Evolutionary conservation across 2,797 vertebrate genomes (phyloP).

Genomic region (Austrolebias charrua): DNA sequence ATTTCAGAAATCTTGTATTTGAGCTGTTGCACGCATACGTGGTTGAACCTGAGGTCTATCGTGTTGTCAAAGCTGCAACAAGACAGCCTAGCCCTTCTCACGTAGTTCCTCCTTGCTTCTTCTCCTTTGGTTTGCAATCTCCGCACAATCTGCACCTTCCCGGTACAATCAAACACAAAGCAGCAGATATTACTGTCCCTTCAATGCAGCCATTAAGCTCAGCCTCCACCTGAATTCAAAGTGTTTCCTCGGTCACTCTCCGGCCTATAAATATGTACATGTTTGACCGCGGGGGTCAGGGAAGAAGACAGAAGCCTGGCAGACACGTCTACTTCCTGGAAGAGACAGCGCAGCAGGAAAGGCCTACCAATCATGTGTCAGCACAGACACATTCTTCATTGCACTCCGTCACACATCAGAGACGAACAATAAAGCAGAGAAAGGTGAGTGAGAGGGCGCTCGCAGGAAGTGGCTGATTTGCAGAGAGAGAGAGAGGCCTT

Average conservation of each 20-base stretch:
- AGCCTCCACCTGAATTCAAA: constrained; percentile 70
- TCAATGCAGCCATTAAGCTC: constrained; percentile 73
- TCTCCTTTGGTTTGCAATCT: no score
- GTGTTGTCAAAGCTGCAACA: constrained; percentile 6
- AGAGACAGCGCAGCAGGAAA: constrained; percentile 37
- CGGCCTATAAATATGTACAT: constrained; percentile 77
- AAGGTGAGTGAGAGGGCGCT: constrained; percentile 59
- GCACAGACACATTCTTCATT: constrained; percentile 54
- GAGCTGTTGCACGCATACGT: not conserved
- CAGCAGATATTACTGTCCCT: constrained; percentile 70
- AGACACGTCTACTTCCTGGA: constrained; percentile 68
- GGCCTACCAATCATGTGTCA: constrained; percentile 66
- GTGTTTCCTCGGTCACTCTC: constrained; percentile 49
- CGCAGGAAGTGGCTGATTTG: constrained; percentile 70
- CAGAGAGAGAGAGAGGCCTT: constrained; percentile 49
- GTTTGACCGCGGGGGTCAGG: constrained; percentile 75
- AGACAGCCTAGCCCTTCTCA: no score
- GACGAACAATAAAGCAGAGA: constrained; percentile 68
- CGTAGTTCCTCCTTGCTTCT: no score
- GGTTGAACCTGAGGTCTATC: no score
- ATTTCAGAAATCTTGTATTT: not conserved
- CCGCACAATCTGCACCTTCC: no score
- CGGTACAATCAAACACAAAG: constrained; percentile 64
- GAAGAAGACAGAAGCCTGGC: constrained; percentile 56
- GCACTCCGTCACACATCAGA: constrained; percentile 70